Evolutionary conservation across 2,113 vertebrate species (phyloP).

Genomic region (Parus major): DNA sequence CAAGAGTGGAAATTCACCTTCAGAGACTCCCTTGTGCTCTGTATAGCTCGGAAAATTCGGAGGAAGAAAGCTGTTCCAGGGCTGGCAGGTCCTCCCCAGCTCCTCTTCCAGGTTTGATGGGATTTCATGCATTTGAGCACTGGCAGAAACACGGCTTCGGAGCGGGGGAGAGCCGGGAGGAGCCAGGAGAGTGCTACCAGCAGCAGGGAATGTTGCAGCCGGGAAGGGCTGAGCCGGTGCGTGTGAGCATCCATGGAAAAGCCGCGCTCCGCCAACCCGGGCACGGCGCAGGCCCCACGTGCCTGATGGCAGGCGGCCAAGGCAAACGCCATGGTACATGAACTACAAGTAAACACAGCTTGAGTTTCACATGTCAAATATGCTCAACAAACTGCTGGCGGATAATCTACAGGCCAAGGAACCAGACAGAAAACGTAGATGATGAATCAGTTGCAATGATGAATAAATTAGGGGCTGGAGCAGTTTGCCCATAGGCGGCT

Average conservation of each 20-base stretch:
- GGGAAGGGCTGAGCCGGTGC: background rate
- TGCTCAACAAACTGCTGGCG: constrained; percentile 70
- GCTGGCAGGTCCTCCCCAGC: background rate
- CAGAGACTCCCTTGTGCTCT: constrained; percentile 3
- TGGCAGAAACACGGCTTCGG: background rate
- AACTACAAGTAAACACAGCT: constrained; percentile 71
- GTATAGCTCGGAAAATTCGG: background rate
- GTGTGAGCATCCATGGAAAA: constrained; percentile 30
- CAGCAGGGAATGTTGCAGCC: background rate
- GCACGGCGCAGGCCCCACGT: constrained; percentile 40
- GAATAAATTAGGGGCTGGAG: constrained; percentile 57
- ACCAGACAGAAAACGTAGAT: constrained; percentile 59
- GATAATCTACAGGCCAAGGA: constrained; percentile 67
- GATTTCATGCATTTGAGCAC: background rate
- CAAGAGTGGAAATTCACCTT: background rate
- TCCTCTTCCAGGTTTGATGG: background rate
- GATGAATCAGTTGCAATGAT: constrained; percentile 64
- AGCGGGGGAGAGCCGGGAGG: background rate
- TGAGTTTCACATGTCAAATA: constrained; percentile 73
- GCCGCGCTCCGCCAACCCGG: constrained; percentile 24
- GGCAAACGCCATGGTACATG: constrained; percentile 68
- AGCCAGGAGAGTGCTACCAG: background rate
- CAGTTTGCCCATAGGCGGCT: background rate
- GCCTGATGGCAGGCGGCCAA: constrained; percentile 61
- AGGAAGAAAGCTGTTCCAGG: background rate